A percentile compares a stretch with the other conserved stretches of the same genome.
Evolutionary conservation across 2,797 vertebrate species (phyloP).

Genomic region (Knipowitschia caucasica): DNA sequence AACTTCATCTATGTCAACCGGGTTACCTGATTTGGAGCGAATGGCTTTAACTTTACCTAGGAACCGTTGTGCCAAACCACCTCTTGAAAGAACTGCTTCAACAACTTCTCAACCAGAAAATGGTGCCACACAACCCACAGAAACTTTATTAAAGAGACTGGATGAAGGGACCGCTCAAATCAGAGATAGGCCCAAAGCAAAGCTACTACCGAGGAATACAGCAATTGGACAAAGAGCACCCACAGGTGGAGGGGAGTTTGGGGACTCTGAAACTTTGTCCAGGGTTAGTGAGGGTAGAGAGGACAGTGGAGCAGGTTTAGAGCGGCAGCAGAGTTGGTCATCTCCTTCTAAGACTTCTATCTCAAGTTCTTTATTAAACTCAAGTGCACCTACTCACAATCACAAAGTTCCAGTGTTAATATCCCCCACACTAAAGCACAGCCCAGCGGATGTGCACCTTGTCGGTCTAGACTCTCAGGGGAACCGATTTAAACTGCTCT

Average conservation of each 20-base stretch:
- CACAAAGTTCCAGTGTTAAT: conserved; percentile 99
- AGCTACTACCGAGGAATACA: conserved; percentile 84
- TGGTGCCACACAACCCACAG: conserved; percentile 78
- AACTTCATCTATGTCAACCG: conserved; percentile 97
- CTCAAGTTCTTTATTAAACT: conserved; percentile 49
- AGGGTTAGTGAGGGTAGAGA: conserved; percentile 77
- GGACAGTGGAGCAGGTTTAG: conserved; percentile 48
- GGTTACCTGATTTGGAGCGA: conserved; percentile 93
- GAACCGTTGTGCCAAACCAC: conserved; percentile 93
- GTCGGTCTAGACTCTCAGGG: conserved; percentile 98
- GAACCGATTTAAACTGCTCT: conserved; percentile 97
- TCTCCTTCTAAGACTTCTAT: conserved; percentile 83
- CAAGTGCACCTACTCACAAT: conserved; percentile 84
- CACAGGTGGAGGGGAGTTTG: conserved; percentile 72
- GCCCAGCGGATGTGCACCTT: conserved; percentile 89
- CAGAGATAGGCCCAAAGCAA: conserved; percentile 94
- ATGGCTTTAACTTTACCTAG: conserved; percentile 95
- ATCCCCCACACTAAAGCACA: conserved; percentile 93
- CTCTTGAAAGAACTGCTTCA: conserved; percentile 88
- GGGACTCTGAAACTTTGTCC: conserved; percentile 64
- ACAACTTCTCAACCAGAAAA: conserved; percentile 88
- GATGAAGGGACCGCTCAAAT: conserved; percentile 88
- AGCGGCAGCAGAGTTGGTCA: conserved; percentile 80
- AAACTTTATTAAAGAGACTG: conserved; percentile 79
- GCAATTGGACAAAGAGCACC: conserved; percentile 67